These are phyloP conservation scores for Pycnomerus fuliginosus DNA, from an alignment of 2,888 invertebrate genomes.

Conservation along the genomic window DNA sequence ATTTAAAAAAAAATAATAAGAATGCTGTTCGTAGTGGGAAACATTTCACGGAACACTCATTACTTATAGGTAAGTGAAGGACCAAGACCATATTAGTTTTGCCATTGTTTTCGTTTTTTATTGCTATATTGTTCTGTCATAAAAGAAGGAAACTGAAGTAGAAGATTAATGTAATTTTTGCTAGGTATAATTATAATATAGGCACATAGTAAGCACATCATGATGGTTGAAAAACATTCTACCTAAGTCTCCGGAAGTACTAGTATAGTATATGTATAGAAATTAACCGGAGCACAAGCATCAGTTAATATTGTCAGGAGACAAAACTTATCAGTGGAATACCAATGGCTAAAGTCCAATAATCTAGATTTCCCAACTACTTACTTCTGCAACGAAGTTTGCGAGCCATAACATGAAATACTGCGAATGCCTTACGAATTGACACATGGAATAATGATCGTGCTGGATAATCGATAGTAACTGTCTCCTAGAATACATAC, in stretches of 20 bases:
- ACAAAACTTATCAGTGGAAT: conserved; percentile 20
- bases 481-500: conserved; percentile 24
- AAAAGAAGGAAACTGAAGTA: too few species aligned
- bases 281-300: too few species aligned
- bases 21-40: too few species aligned
- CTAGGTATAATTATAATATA: conserved; percentile 21
- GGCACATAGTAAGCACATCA: conserved; percentile 26
- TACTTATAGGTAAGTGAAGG: too few species aligned
- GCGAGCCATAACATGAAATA: conserved; percentile 34
- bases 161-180: background rate
- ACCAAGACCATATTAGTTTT: too few species aligned
- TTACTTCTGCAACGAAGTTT: too few species aligned
- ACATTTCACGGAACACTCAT: too few species aligned
- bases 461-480: conserved; percentile 37
- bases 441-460: conserved; percentile 36
- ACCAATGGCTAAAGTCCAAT: conserved; percentile 29
- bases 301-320: conserved; percentile 18
- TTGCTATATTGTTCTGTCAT: too few species aligned
- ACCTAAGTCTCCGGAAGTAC: too few species aligned
- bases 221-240: conserved; percentile 20
- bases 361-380: conserved; percentile 27
- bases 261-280: too few species aligned
- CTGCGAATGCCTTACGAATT: conserved; percentile 34
- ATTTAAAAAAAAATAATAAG: too few species aligned
- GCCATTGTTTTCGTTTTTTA: too few species aligned